A percentile compares a stretch with the other conserved stretches of the same genome.
Evolutionary conservation across 1,140 invertebrate genomes (phyloP).

Genomic region (Heliconius eleuchia): DNA sequence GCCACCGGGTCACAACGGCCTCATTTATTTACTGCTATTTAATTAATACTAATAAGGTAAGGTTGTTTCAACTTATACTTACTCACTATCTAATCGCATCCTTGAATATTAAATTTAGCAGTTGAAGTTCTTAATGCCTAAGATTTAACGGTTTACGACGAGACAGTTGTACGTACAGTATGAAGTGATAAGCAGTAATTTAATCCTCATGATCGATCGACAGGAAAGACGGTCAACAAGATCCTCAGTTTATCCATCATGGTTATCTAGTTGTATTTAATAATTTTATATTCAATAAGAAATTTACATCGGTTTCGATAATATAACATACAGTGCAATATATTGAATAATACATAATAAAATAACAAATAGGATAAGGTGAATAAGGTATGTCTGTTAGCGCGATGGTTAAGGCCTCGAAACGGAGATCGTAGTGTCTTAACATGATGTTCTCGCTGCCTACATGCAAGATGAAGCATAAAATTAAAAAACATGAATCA

Average conservation of each 20-base stretch:
- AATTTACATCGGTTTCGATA: not conserved
- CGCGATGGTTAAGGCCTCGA: too few relatives aligned
- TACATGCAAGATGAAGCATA: too few relatives aligned
- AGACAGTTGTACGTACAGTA: constrained; percentile 26
- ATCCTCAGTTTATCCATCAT: constrained; percentile 12
- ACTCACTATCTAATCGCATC: not conserved
- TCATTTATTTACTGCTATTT: not conserved
- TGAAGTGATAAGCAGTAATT: constrained; percentile 21
- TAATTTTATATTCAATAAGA: not conserved
- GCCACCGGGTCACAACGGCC: too few relatives aligned
- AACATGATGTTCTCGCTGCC: too few relatives aligned
- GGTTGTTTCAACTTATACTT: not conserved
- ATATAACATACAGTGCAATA: not conserved
- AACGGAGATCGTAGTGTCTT: too few relatives aligned
- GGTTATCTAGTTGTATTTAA: constrained; percentile 13
- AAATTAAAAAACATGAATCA: too few relatives aligned
- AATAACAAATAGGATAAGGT: too few relatives aligned
- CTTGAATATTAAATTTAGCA: constrained; percentile 17
- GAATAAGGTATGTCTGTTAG: too few relatives aligned
- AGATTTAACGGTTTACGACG: constrained; percentile 16
- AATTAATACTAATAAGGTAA: not conserved
- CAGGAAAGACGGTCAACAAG: constrained; percentile 18
- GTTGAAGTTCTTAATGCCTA: constrained; percentile 17
- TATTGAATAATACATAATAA: not conserved
- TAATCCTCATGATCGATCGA: constrained; percentile 27